phyloP scores from a whole-genome alignment of 2,888 invertebrate genomes.

The Synanthedon myopaeformis region DNA sequence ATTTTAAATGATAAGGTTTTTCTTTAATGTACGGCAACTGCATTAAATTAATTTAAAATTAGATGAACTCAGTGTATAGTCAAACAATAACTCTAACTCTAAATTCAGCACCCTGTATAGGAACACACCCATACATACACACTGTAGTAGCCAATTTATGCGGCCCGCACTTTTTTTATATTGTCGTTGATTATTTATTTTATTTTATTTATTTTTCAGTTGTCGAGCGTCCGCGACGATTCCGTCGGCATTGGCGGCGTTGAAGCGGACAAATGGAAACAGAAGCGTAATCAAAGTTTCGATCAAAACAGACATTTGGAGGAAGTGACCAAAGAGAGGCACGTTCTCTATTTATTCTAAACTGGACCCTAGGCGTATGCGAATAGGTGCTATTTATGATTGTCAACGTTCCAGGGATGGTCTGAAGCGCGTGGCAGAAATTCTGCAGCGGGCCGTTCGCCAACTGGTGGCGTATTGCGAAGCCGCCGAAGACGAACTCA shows the following conservation, averaged over 20 bases:
- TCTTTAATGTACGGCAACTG: too few relatives aligned
- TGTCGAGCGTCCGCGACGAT: constrained; percentile 54
- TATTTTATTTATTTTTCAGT: constrained; percentile 19
- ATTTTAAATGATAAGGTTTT: too few relatives aligned
- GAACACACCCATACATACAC: too few relatives aligned
- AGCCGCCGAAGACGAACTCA: constrained; percentile 82
- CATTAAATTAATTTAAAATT: too few relatives aligned
- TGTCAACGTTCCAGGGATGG: constrained; percentile 65
- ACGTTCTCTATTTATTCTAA: constrained; percentile 3
- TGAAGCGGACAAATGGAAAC: constrained; percentile 60
- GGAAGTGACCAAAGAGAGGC: constrained; percentile 74
- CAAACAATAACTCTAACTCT: too few relatives aligned
- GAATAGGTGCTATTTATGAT: too few relatives aligned
- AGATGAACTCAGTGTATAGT: too few relatives aligned
- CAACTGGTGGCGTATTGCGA: constrained; percentile 81
- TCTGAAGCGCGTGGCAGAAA: constrained; percentile 73
- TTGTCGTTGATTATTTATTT: too few relatives aligned
- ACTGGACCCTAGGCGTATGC: neutral
- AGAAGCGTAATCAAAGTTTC: constrained; percentile 56
- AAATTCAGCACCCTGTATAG: too few relatives aligned
- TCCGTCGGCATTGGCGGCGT: constrained; percentile 26
- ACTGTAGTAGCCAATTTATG: too few relatives aligned
- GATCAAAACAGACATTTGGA: constrained; percentile 67
- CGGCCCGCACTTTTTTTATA: too few relatives aligned
- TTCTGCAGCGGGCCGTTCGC: constrained; percentile 74